Percentiles rank a stretch among this genome's conserved stretches.
Conservation (phyloP, 2,797 vertebrate genomes). For the Todus mexicanus region DNA sequence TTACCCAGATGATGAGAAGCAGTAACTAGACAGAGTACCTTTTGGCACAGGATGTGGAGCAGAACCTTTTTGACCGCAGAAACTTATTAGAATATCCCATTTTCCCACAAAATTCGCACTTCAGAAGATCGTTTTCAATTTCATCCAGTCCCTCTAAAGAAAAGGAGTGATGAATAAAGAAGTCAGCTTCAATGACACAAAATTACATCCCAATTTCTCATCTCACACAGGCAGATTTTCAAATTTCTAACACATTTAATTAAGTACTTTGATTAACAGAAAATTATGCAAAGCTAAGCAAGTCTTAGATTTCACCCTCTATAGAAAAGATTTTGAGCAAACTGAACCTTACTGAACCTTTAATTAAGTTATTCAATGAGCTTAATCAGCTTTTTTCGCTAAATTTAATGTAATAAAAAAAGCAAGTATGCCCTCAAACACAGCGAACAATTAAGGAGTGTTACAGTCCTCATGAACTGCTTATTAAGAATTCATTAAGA, state of each 20-base stretch:
- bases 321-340: not conserved
- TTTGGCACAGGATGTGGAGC: constrained; percentile 93
- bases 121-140: constrained; percentile 85
- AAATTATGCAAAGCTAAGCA: not conserved
- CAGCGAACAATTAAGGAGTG: not conserved
- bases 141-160: constrained; percentile 82
- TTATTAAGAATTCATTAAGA: not conserved
- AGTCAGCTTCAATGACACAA: not conserved
- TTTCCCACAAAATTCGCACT: constrained; percentile 97
- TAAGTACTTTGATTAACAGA: not conserved
- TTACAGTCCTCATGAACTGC: not conserved
- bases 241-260: not conserved
- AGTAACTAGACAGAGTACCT: constrained; percentile 77
- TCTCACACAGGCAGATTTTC: not conserved
- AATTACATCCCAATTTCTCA: not conserved
- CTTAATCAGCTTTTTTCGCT: not conserved
- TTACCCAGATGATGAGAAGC: not conserved
- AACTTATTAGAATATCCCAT: constrained; percentile 93
- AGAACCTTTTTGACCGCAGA: constrained; percentile 94
- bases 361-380: not conserved
- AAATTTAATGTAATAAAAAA: not conserved
- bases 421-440: not conserved
- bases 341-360: not conserved
- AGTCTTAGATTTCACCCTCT: not conserved
- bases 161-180: not conserved